phyloP scores from a whole-genome alignment of 1,140 invertebrate species.

The Aphis craccivora region DNA sequence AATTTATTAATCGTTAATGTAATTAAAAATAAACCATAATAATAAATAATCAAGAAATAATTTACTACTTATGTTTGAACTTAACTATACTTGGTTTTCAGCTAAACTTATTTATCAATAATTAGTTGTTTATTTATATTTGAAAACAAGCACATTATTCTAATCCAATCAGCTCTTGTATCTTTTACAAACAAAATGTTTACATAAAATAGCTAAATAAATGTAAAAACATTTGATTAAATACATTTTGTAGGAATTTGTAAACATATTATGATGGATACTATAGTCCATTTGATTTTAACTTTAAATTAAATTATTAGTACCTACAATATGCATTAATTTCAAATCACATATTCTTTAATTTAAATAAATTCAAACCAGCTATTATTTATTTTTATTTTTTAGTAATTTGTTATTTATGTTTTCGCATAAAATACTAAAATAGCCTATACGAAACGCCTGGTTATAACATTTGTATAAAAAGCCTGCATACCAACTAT shows the following conservation, averaged over 20 bases:
- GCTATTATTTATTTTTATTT: conserved; percentile 19
- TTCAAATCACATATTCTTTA: background rate
- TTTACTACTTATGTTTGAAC: background rate
- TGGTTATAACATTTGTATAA: background rate
- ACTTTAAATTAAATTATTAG: background rate
- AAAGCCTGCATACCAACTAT: background rate
- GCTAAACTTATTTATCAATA: too few species aligned
- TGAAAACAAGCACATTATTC: background rate
- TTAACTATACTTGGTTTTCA: background rate
- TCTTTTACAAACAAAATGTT: too few species aligned
- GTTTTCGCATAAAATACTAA: background rate
- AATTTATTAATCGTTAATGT: background rate
- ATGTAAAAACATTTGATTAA: background rate
- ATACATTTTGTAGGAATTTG: background rate
- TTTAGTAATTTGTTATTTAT: conserved; percentile 13
- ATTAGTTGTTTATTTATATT: background rate
- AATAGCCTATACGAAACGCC: background rate
- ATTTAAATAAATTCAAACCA: background rate
- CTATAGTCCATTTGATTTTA: background rate
- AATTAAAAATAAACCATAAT: background rate
- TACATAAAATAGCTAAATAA: too few species aligned
- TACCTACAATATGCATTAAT: background rate
- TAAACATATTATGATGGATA: background rate
- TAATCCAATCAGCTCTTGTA: background rate
- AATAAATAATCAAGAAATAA: background rate